Evolutionary conservation across 2,797 vertebrate species (phyloP).

Genomic region (Neomorphus geoffroyi): DNA sequence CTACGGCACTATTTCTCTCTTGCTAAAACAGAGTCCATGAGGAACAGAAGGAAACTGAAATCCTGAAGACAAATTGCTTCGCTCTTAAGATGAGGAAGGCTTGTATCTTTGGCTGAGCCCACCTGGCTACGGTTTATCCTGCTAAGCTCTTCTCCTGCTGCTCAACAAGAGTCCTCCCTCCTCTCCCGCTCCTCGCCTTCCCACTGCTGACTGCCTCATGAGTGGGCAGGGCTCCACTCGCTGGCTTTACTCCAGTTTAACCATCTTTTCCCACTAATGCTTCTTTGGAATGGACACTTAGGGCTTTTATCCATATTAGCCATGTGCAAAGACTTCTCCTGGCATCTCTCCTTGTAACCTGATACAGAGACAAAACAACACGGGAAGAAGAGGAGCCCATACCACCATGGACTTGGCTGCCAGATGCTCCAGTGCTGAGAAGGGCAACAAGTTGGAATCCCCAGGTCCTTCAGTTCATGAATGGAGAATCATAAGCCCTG

Average conservation of each 20-base stretch:
- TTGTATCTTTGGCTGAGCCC: neutral
- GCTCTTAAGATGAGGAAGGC: neutral
- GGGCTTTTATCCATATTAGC: neutral
- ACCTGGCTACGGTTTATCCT: neutral
- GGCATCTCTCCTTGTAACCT: neutral
- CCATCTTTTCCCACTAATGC: too few relatives aligned
- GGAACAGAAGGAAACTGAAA: neutral
- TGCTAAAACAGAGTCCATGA: neutral
- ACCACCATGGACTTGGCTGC: rapidly evolving
- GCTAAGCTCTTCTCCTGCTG: neutral
- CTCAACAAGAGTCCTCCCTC: neutral
- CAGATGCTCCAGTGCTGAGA: neutral
- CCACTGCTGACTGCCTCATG: neutral
- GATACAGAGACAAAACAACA: neutral
- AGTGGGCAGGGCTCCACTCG: neutral
- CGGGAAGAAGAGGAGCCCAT: neutral
- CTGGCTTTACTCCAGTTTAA: neutral
- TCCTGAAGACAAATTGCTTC: neutral
- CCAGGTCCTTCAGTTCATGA: neutral
- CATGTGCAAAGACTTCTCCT: neutral
- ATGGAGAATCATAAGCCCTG: neutral
- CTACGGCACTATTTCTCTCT: neutral
- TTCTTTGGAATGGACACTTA: neutral
- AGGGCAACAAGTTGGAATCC: rapidly evolving
- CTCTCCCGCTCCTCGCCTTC: neutral